Base-by-base conservation (phyloP, 1,140 invertebrate species). In the Cherax destructor region DNA sequence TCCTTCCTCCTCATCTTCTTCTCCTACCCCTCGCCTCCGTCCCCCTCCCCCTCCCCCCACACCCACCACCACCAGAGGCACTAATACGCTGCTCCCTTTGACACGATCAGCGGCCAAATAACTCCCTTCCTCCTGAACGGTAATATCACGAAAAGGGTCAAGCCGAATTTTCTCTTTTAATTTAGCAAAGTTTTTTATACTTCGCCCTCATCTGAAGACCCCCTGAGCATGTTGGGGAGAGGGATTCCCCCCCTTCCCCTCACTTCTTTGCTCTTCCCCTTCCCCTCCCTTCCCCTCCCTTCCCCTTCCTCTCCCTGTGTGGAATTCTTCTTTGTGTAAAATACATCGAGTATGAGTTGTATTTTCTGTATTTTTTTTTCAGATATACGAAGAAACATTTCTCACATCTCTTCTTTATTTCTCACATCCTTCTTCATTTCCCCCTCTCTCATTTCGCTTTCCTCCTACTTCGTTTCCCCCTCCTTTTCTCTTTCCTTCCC, bases 121-220 rank as follows among this genome's bases (percentile, higher is more conserved):
- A 74, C 69, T 3, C 6, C 69, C 69, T 9, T 74, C 3, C 0
- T n/a, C 13, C 69, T 6, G n/a, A 74, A 7, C 69, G n/a, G n/a
- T 9, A 24, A 5, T 5, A 30, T 74, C 69, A 74, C 69, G 69
- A 30, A 56, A 30, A 74, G 69, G n/a, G 69, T 74, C 69, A 74
- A 74, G 69, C n/a, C 69, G n/a, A 13, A 74, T 74, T 74, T 74
- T 74, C 69, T 74, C 69, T 74, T 74, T 74, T 74, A 74, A 74
- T 74, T 74, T 74, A 18, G 6, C 69, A 74, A 6, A 6, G 24
- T 74, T 74, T 74, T 21, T 74, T 74, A 30, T 30, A 41, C 30
- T 41, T 41, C 30, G 30, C 21, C n/a, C 24, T 13, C 11, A 56
- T 56, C 11, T 56, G 52, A 56, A 9, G 69, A 9, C n/a, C 30